Percentiles rank a stretch among this genome's conserved stretches.
Evolutionary conservation across 1,140 invertebrate species (phyloP).

Genomic region (Atta texana): DNA sequence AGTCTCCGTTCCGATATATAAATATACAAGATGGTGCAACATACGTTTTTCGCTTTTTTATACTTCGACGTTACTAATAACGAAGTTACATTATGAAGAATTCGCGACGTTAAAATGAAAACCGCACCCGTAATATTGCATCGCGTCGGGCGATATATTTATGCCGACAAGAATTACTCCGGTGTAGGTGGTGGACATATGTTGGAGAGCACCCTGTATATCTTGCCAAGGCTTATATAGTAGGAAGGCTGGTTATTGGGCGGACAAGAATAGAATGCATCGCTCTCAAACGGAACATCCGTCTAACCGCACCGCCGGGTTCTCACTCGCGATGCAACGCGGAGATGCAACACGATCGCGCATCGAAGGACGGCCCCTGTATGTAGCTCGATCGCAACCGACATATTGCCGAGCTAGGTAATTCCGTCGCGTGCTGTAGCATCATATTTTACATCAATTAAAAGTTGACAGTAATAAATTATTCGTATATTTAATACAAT

Average conservation of each 20-base stretch:
- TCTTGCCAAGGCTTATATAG: slow-evolving; percentile 49
- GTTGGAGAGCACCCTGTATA: slow-evolving; percentile 36
- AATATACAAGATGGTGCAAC: slow-evolving; percentile 18
- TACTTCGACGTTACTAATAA: not conserved
- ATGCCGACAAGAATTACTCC: slow-evolving; percentile 26
- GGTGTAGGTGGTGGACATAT: slow-evolving; percentile 41
- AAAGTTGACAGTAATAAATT: slow-evolving; percentile 38
- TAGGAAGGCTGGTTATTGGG: slow-evolving; percentile 75
- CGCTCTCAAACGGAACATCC: slow-evolving; percentile 79
- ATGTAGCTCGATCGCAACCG: not conserved
- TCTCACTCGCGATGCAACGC: slow-evolving; percentile 69
- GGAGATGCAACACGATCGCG: slow-evolving; percentile 33
- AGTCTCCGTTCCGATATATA: slow-evolving; percentile 12
- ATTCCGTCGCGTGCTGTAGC: slow-evolving; percentile 38
- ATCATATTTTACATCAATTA: slow-evolving; percentile 52
- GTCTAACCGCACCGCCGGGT: slow-evolving; percentile 74
- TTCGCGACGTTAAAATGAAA: slow-evolving; percentile 3
- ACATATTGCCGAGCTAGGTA: slow-evolving; percentile 10
- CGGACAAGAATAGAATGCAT: slow-evolving; percentile 79
- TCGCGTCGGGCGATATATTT: slow-evolving; percentile 38
- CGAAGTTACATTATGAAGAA: not conserved
- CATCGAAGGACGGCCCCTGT: not conserved
- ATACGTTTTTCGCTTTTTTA: not conserved
- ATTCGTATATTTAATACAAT: slow-evolving; percentile 29
- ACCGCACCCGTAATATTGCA: slow-evolving; percentile 3